Percentiles rank a stretch among this genome's conserved stretches.
These are phyloP conservation scores for Zelostemma sp. DNA, from an alignment of 1,140 invertebrate species.

Conservation along the genomic window DNA sequence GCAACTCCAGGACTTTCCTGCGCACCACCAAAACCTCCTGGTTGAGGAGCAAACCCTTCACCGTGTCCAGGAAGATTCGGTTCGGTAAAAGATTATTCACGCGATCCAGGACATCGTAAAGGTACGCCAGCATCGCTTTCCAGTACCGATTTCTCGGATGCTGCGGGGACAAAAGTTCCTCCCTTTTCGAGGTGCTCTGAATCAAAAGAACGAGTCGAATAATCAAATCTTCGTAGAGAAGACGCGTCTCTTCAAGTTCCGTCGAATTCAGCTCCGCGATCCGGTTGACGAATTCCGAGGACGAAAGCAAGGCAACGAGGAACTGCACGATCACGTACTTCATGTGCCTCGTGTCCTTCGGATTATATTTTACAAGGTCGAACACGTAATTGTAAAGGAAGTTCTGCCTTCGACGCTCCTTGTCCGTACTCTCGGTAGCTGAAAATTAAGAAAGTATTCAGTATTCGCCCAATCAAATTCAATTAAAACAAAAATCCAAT, in stretches of 20 bases:
- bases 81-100: constrained; percentile 84
- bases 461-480: background rate
- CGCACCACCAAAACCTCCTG: constrained; percentile 79
- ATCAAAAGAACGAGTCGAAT: constrained; percentile 78
- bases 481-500: constrained; percentile 60
- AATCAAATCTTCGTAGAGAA: constrained; percentile 77
- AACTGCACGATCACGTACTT: constrained; percentile 83
- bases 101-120: constrained; percentile 82
- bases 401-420: constrained; percentile 5
- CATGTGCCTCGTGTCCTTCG: constrained; percentile 84
- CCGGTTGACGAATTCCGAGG: constrained; percentile 77
- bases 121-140: constrained; percentile 81
- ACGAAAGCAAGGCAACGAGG: constrained; percentile 77
- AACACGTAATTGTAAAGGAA: constrained; percentile 74
- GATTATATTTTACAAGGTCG: constrained; percentile 75
- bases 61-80: constrained; percentile 81
- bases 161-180: constrained; percentile 67
- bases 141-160: constrained; percentile 79
- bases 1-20: constrained; percentile 85
- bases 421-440: background rate
- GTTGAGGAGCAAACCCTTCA: constrained; percentile 76
- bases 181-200: constrained; percentile 73
- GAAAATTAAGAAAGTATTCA: background rate
- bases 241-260: constrained; percentile 69
- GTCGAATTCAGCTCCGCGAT: constrained; percentile 68